Percentiles rank a stretch among this genome's conserved stretches.
Conservation (phyloP, 2,888 invertebrate species). For the Hyles lineata region DNA sequence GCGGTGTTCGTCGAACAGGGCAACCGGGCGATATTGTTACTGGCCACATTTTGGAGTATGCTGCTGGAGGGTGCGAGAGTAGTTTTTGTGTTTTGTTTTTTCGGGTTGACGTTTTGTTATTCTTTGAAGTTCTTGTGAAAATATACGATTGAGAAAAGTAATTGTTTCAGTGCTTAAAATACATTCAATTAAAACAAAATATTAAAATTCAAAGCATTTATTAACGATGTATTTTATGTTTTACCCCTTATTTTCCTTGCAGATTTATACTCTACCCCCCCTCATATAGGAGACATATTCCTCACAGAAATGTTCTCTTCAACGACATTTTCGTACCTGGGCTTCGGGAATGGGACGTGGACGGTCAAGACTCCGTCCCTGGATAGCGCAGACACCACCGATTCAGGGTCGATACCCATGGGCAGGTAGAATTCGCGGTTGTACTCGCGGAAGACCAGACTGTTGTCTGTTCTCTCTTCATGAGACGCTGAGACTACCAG, state of each 20-base stretch:
- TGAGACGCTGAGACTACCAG: constrained; percentile 95
- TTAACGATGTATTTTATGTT: too few species aligned
- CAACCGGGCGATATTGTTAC: too few species aligned
- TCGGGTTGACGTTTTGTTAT: too few species aligned
- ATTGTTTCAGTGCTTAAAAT: too few species aligned
- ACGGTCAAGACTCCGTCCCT: constrained; percentile 97
- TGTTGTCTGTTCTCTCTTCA: constrained; percentile 95
- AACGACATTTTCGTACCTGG: background rate
- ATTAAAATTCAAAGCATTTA: background rate
- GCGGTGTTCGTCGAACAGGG: too few species aligned
- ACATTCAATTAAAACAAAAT: too few species aligned
- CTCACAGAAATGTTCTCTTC: background rate
- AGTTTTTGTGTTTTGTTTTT: background rate
- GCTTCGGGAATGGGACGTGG: constrained; percentile 92
- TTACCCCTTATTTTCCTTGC: too few species aligned
- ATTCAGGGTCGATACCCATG: constrained; percentile 94
- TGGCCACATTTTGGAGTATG: too few species aligned
- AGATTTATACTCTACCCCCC: too few species aligned
- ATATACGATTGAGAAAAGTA: too few species aligned
- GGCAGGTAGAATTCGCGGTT: constrained; percentile 96
- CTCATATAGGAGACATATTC: background rate
- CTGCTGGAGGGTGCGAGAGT: too few species aligned
- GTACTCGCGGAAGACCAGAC: constrained; percentile 95
- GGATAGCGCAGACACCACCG: constrained; percentile 94
- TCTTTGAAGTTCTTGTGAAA: too few species aligned